Base-by-base conservation (phyloP, 92 coral and sea anemone species). In the Umimayanthus chanpuru region DNA sequence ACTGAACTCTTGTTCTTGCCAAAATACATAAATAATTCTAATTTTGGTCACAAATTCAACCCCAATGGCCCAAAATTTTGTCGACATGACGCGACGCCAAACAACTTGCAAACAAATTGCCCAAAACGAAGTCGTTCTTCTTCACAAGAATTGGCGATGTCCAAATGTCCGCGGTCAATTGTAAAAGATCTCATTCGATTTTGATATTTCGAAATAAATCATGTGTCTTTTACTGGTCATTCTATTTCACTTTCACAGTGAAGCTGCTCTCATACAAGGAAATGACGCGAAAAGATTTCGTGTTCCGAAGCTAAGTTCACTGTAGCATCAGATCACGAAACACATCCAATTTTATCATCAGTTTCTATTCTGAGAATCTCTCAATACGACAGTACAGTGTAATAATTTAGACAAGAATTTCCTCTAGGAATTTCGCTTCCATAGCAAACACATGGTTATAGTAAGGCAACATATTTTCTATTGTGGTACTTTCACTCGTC, bases 311-410 rank as follows among this genome's bases (percentile, higher is more conserved):
- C 68, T 4, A 26, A 15, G 20, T 47, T 82, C 86, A 70, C 28
- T 41, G 64, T 71, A 47, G 87, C 87, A 73, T 83, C 77, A 83
- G 77, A 83, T 70, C 87, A 70, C 66, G 77, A 70, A 83, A 83
- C 15, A n/a, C 5, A 47, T 83, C 12, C 78, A 25, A 68, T 41
- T 26, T 18, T 70, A 43, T 65, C 56, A 81, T 23, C 47, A 65
- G 41, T 70, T 70, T 28, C 75, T 28, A 61, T 81, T 81, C 80
- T 20, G 14, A 20, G 53, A 11, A 39, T 55, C 73, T 39, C n/a
- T 8, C 9, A 65, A 40, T 39, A 32, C 15, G 53, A 36, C 21
- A 32, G 23, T 64, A 39, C 16, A 39, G 23, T 10, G 30, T 39
- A 64, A 20, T 14, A 29, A 32, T 0, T 16, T 9, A 4, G 2